Percentiles rank a stretch among this genome's conserved stretches.
Conservation (phyloP, 2,888 invertebrate genomes). For the Oligia latruncula region DNA sequence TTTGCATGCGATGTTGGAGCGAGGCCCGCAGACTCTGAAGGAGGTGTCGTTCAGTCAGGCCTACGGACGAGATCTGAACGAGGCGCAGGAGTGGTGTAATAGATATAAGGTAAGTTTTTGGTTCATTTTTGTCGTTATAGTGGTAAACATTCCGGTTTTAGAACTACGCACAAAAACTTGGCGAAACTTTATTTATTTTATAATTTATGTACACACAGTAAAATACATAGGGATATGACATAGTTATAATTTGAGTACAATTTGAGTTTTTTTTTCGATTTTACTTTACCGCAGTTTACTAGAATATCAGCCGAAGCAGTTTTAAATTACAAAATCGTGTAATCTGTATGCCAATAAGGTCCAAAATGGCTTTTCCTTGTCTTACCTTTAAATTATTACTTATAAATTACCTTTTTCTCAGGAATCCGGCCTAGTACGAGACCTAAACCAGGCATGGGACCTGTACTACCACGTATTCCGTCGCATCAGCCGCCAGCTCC, state of each 20-base stretch:
- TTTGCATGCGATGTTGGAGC: constrained; percentile 97
- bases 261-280: not conserved
- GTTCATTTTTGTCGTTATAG: not conserved
- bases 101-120: constrained; percentile 92
- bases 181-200: not conserved
- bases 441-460: constrained; percentile 99
- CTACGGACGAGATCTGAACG: constrained; percentile 97
- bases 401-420: constrained; percentile 67
- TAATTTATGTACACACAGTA: no score
- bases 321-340: not conserved
- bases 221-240: no score
- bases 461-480: constrained; percentile 99
- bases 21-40: constrained; percentile 98
- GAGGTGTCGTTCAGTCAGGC: constrained; percentile 99
- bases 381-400: no score
- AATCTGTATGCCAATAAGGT: not conserved
- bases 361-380: not conserved
- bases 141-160: not conserved
- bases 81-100: constrained; percentile 99
- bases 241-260: no score
- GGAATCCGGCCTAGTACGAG: constrained; percentile 95
- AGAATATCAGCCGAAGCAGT: not conserved
- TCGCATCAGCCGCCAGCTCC: constrained; percentile 98
- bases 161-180: not conserved
- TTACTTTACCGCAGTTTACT: not conserved